Evolutionary conservation across 2,888 invertebrate genomes (phyloP), one percentile per base, ranked within the genome.

Genomic region (Spodoptera littoralis): DNA sequence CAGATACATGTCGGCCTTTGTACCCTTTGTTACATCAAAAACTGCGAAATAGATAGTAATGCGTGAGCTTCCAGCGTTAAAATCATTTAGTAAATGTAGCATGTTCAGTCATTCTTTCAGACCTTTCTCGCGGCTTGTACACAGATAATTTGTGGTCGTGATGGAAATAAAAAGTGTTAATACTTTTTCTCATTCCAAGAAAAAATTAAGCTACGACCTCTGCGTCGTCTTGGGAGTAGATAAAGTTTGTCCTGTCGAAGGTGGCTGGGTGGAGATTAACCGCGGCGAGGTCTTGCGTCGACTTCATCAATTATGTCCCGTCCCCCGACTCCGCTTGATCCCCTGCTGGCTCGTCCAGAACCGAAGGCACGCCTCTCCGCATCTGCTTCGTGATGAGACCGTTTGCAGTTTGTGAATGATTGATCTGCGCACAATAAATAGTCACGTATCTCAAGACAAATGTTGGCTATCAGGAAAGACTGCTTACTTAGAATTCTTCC

Each of bases 231-330:
- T 77, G 79, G 73, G 82, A 82, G 82, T 78, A 83, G 84, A 88
- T 88, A 85, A 88, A 88, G 86, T 88, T 86, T 80, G 82, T 81
- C 80, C 83, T 81, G 85, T 83, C 86, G 82, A 85, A 85, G 85
- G 84, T 86, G 81, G 81, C 77, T 74, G 79, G 77, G 81, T 73
- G 74, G 80, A 88, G 88, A 89, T 90, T 90, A 90, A 84, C 84
- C 84, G 83, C 75, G 77, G 76, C 80, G 81, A 80, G 82, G 82
- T 85, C 85, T 85, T 89, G 85, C 87, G 88, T 87, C 84, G 87
- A 85, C 85, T 90, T 88, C 92, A 92, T 92, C 91, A 91, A 92
- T 92, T 92, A 91, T 87, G 84, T 83, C 78, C 67, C 77, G 61
- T 76, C 80, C 77, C 73, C 73, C 60, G 60, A 58, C 60, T 58